Percentiles rank a stretch among this genome's conserved stretches.
Conservation (phyloP, 2,113 vertebrate species). For the Phyllostomus discolor region DNA sequence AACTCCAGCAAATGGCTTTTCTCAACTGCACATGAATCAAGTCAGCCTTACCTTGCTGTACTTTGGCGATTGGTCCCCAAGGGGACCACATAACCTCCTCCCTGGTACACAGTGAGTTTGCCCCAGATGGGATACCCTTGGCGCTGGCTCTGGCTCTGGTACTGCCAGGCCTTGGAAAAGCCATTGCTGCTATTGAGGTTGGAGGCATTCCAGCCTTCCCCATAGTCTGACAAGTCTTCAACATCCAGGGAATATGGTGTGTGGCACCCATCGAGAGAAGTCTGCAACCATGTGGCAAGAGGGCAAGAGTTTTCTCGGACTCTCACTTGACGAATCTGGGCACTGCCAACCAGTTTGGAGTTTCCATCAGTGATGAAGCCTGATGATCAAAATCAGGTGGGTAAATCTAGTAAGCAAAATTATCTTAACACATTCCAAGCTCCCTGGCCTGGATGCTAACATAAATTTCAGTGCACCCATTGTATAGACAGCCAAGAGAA, state of each 20-base stretch:
- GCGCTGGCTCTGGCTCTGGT: constrained; percentile 86
- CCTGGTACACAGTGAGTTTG: constrained; percentile 85
- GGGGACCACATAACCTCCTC: constrained; percentile 91
- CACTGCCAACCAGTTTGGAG: constrained; percentile 91
- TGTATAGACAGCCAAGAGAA: neutral
- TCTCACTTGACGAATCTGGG: constrained; percentile 91
- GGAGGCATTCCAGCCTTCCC: constrained; percentile 84
- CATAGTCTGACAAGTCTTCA: constrained; percentile 87
- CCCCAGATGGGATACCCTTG: constrained; percentile 88
- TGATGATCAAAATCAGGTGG: constrained; percentile 57
- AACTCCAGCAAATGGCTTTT: neutral
- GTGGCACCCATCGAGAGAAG: constrained; percentile 77
- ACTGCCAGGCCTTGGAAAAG: constrained; percentile 82
- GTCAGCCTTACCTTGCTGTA: constrained; percentile 84
- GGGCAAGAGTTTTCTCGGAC: constrained; percentile 85
- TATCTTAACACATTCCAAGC: neutral
- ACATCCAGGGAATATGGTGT: constrained; percentile 87
- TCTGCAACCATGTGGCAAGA: constrained; percentile 77
- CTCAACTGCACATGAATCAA: neutral
- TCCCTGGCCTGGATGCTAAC: neutral
- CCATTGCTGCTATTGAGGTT: constrained; percentile 68
- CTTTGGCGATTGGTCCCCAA: constrained; percentile 85
- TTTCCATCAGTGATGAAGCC: constrained; percentile 97
- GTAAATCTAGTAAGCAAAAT: neutral
- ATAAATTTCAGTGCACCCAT: neutral